Conservation (phyloP, 2,113 vertebrate genomes). For the Microtus montanus region DNA sequence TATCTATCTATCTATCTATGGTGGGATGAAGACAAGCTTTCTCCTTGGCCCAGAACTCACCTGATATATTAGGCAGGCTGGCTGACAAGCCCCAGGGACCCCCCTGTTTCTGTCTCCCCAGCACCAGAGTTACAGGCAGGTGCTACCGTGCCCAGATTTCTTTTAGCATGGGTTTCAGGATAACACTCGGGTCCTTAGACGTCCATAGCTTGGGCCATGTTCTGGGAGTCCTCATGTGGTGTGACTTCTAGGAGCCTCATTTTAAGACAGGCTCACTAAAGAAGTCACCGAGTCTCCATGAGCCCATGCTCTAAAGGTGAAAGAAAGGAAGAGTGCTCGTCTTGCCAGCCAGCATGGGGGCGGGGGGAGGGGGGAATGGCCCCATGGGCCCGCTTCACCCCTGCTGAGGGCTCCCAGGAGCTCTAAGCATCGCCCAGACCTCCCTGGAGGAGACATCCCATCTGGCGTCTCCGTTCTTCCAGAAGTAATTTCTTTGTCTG, state of each 20-base stretch:
- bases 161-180: neutral
- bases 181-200: neutral
- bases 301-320: neutral
- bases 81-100: neutral
- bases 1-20: neutral
- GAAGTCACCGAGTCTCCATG: rapidly evolving
- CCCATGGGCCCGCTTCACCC: rapidly evolving
- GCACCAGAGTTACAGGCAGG: too few relatives aligned
- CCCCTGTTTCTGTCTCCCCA: neutral
- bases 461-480: neutral
- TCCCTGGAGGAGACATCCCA: neutral
- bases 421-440: rapidly evolving
- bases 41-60: neutral
- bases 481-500: neutral
- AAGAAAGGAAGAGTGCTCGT: neutral
- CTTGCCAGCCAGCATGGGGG: too few relatives aligned
- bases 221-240: rapidly evolving
- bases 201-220: neutral
- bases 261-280: neutral
- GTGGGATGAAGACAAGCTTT: neutral
- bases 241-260: neutral
- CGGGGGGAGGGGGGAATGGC: rapidly evolving
- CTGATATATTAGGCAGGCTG: neutral
- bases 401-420: neutral
- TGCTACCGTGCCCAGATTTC: too few relatives aligned